Percentiles rank a stretch among this genome's conserved stretches.
These are phyloP conservation scores for Ramphastos sulfuratus DNA, from an alignment of 2,113 vertebrate species.

Conservation along the genomic window DNA sequence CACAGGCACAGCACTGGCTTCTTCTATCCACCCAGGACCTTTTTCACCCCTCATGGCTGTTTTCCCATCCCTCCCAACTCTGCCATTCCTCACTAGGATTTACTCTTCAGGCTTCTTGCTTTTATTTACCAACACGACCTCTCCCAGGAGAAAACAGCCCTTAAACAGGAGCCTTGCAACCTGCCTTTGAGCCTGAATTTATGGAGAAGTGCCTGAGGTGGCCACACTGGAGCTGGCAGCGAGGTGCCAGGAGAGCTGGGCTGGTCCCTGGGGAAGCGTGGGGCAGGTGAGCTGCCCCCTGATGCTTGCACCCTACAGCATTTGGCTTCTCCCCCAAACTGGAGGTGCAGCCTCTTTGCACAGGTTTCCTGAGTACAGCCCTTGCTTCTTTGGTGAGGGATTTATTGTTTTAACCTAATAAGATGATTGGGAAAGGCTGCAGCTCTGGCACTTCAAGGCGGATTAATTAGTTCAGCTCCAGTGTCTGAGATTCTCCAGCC, in stretches of 20 bases:
- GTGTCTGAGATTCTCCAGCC: too few species aligned
- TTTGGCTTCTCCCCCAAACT: too few species aligned
- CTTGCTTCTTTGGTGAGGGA: too few species aligned
- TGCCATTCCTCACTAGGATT: background rate
- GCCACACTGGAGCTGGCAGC: background rate
- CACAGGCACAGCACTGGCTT: background rate
- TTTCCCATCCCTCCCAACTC: background rate
- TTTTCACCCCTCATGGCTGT: background rate
- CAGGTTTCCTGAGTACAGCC: too few species aligned
- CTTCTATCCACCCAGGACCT: background rate
- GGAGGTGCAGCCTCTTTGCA: too few species aligned
- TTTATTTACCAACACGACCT: background rate
- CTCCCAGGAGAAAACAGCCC: background rate
- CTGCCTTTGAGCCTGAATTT: background rate
- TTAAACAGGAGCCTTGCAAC: background rate
- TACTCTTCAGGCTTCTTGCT: background rate
- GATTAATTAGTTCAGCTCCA: too few species aligned
- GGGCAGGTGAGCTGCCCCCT: background rate
- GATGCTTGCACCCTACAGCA: too few species aligned
- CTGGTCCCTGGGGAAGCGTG: background rate
- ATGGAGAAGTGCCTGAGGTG: background rate
- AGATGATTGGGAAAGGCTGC: too few species aligned
- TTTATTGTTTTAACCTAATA: too few species aligned
- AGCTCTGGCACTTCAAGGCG: too few species aligned
- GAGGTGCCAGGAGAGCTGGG: background rate